phyloP scores from a whole-genome alignment of 2,888 invertebrate species.

The Sphinx pinastri region DNA sequence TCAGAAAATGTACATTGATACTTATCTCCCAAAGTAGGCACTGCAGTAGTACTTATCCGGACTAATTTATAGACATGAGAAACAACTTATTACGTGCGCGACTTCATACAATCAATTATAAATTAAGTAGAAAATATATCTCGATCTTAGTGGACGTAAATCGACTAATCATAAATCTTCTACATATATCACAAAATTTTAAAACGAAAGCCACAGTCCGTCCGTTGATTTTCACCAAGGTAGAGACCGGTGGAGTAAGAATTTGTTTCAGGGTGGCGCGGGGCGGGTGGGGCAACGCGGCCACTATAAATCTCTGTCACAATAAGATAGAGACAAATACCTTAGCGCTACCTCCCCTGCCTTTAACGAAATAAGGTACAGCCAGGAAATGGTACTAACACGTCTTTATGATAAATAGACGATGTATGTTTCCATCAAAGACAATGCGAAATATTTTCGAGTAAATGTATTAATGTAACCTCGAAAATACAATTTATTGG shows the following conservation, averaged over 20 bases:
- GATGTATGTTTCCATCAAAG: constrained; percentile 12
- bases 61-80: too few species aligned
- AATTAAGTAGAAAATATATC: too few species aligned
- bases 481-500: neutral
- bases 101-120: too few species aligned
- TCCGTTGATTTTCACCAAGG: neutral
- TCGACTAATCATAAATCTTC: too few species aligned
- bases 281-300: constrained; percentile 40
- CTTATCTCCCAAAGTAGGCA: too few species aligned
- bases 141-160: too few species aligned
- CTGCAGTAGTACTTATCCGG: too few species aligned
- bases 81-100: too few species aligned
- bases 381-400: neutral
- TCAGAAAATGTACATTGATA: too few species aligned
- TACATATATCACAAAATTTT: neutral
- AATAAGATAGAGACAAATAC: constrained; percentile 65
- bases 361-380: constrained; percentile 17
- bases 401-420: constrained; percentile 22
- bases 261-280: constrained; percentile 33
- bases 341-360: constrained; percentile 39
- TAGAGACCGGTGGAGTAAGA: neutral
- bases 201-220: neutral
- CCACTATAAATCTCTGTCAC: constrained; percentile 65
- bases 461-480: constrained; percentile 5
- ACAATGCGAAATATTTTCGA: constrained; percentile 14